A percentile compares a stretch with the other conserved stretches of the same genome.
phyloP scores from a whole-genome alignment of 2,797 vertebrate species.

The Orestias chungarensis region DNA sequence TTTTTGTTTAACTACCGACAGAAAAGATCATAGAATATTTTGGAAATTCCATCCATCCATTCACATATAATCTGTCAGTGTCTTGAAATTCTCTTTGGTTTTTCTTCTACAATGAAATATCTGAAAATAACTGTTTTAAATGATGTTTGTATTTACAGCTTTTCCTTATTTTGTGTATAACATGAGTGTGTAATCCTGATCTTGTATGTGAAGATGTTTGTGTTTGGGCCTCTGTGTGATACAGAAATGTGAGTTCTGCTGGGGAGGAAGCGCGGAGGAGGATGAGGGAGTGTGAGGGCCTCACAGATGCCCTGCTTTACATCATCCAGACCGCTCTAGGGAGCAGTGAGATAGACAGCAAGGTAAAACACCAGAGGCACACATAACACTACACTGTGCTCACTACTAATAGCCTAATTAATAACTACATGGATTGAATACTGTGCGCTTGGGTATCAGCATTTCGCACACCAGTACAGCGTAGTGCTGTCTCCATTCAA shows the following conservation, averaged over 20 bases:
- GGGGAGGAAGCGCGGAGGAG: slow-evolving; percentile 96
- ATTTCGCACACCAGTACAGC: not conserved
- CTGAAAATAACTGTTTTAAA: not conserved
- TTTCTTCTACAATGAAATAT: not conserved
- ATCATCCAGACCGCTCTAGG: slow-evolving; percentile 97
- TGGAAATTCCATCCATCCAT: not conserved
- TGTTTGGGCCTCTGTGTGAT: slow-evolving; percentile 49
- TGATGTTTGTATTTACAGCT: not conserved
- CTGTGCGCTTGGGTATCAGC: not conserved
- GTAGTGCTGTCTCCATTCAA: slow-evolving; percentile 11
- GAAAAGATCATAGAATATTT: not conserved
- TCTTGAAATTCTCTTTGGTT: not conserved
- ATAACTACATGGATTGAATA: not conserved
- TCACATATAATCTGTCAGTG: no score
- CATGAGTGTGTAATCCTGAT: not conserved
- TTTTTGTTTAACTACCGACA: not conserved
- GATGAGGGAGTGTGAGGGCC: slow-evolving; percentile 97
- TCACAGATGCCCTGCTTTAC: slow-evolving; percentile 95
- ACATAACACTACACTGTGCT: not conserved
- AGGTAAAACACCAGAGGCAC: slow-evolving; percentile 78
- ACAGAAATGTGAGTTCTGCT: slow-evolving; percentile 97
- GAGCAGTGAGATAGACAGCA: slow-evolving; percentile 99
- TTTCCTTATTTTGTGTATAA: not conserved
- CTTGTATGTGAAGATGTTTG: slow-evolving; percentile 34
- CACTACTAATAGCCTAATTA: slow-evolving; percentile 1